phyloP scores from a whole-genome alignment of 2,797 vertebrate genomes.

The Schizopygopsis pylzovi region DNA sequence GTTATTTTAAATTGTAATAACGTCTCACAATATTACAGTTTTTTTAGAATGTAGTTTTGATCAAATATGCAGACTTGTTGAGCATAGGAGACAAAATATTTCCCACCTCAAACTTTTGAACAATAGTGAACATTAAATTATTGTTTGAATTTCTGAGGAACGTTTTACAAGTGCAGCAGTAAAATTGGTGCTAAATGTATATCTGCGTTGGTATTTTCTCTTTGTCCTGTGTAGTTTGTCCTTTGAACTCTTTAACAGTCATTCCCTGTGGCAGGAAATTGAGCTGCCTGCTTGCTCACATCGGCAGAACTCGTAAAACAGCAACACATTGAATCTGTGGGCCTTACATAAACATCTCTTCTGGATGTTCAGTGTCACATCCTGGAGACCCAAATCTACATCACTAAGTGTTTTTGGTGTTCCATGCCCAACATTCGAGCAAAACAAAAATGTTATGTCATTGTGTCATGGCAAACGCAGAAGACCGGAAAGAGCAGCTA shows the following conservation, averaged over 20 bases:
- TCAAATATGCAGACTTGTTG: background rate
- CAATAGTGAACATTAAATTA: background rate
- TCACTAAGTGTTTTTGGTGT: background rate
- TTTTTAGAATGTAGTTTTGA: background rate
- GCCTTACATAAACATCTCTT: slow-evolving; percentile 1
- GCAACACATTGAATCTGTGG: slow-evolving; percentile 54
- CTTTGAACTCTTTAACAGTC: slow-evolving; percentile 52
- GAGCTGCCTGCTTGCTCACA: slow-evolving; percentile 19
- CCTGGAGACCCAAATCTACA: background rate
- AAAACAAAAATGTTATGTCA: background rate
- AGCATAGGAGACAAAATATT: background rate
- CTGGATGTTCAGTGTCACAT: slow-evolving; percentile 8
- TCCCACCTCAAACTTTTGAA: background rate
- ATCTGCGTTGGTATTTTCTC: slow-evolving; percentile 52
- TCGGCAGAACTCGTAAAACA: slow-evolving; percentile 28
- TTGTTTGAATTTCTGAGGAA: background rate
- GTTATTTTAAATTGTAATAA: slow-evolving; percentile 3
- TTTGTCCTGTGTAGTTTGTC: slow-evolving; percentile 33
- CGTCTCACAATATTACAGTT: background rate
- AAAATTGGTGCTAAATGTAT: slow-evolving; percentile 3
- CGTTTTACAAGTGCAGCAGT: background rate
- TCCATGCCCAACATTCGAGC: background rate
- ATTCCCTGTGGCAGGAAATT: slow-evolving; percentile 45
- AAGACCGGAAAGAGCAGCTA: slow-evolving; percentile 64
- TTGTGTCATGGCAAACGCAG: background rate